Conservation (phyloP, 2,797 vertebrate genomes). For the Xiphophorus birchmanni region DNA sequence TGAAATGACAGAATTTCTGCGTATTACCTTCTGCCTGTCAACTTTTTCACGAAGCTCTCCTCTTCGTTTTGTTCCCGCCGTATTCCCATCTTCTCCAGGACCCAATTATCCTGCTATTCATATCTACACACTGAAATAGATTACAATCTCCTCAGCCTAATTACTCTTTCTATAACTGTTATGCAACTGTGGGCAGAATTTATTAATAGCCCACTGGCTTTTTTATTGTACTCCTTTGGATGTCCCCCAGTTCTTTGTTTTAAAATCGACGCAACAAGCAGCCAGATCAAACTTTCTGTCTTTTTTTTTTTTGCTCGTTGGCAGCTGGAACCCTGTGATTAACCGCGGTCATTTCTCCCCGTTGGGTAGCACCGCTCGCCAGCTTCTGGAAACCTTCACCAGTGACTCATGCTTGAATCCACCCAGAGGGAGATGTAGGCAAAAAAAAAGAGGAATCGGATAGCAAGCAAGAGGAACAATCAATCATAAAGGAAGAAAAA, state of each 20-base stretch:
- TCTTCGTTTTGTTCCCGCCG: conserved; percentile 50
- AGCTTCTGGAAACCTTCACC: conserved; percentile 53
- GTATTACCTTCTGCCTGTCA: neutral
- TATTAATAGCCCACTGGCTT: conserved; percentile 46
- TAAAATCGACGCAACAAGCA: neutral
- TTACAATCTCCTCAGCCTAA: conserved; percentile 69
- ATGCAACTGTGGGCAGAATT: conserved; percentile 50
- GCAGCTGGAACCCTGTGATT: conserved; percentile 54
- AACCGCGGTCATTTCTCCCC: conserved; percentile 34
- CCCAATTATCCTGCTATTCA: conserved; percentile 70
- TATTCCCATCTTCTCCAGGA: conserved; percentile 46
- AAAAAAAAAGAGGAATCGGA: conserved; percentile 28
- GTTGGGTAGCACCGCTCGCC: conserved; percentile 24
- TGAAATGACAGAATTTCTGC: neutral
- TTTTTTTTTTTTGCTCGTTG: conserved; percentile 15
- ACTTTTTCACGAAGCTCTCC: conserved; percentile 24
- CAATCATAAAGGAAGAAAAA: conserved; percentile 30
- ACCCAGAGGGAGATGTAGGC: conserved; percentile 20
- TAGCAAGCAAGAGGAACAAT: conserved; percentile 41
- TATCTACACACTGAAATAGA: conserved; percentile 69
- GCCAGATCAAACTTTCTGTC: neutral
- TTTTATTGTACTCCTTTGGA: conserved; percentile 9
- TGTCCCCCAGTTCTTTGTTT: neutral
- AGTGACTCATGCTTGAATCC: conserved; percentile 60
- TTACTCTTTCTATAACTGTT: conserved; percentile 61